A percentile compares a stretch with the other conserved stretches of the same genome.
Conservation (phyloP, 2,888 invertebrate genomes). For the Unio pictorum region DNA sequence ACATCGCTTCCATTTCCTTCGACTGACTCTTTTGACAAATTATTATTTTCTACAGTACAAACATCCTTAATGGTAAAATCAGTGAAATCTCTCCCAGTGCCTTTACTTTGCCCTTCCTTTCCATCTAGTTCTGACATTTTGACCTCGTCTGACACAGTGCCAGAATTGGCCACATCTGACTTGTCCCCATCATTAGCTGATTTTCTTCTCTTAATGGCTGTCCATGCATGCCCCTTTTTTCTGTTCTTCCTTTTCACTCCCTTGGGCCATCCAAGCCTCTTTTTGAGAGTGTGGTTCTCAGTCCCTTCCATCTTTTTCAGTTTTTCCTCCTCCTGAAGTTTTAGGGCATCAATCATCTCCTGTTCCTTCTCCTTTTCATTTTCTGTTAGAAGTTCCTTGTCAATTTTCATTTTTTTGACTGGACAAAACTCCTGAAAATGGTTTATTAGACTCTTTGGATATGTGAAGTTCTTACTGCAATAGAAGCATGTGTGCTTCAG, state of each 20-base stretch:
- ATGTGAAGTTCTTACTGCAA: conserved; percentile 67
- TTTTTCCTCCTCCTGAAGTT: conserved; percentile 39
- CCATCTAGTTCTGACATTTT: no score
- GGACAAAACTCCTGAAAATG: conserved; percentile 67
- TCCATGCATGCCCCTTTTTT: conserved; percentile 57
- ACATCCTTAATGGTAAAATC: no score
- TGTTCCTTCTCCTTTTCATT: conserved; percentile 46
- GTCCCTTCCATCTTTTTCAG: conserved; percentile 24
- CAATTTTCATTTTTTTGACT: conserved; percentile 51
- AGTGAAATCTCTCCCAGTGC: no score
- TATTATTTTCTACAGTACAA: no score
- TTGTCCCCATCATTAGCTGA: conserved; percentile 18
- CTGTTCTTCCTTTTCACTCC: conserved; percentile 50
- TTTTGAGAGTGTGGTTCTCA: conserved; percentile 21
- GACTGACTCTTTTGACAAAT: no score
- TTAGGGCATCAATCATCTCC: conserved; percentile 42
- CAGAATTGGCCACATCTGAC: conserved; percentile 4
- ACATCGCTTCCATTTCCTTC: no score
- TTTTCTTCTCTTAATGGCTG: conserved; percentile 52
- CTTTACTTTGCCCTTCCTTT: no score
- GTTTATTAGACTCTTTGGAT: conserved; percentile 67
- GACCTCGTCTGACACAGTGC: not conserved
- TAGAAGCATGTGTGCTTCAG: conserved; percentile 62
- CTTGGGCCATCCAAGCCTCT: conserved; percentile 50
- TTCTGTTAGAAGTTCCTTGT: conserved; percentile 39